Evolutionary conservation across 2,797 vertebrate species (phyloP), one percentile per base, ranked within the genome.

Genomic region (Sebastolobus alascanus): DNA sequence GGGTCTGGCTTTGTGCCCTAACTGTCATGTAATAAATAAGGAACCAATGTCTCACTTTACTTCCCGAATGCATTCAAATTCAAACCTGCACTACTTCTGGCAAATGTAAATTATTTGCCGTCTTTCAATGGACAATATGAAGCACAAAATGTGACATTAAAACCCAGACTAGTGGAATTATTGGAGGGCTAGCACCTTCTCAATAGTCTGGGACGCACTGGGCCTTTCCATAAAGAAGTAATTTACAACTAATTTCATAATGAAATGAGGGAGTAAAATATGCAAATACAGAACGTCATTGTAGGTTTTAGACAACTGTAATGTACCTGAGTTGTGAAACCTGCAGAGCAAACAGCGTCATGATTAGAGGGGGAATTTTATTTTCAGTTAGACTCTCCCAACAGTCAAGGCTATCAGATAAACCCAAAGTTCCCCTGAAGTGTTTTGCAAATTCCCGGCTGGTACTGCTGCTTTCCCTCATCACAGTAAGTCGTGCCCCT

Each of bases 21-120:
- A 91, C 91, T 75, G 91, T 69, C 87, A 68, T 80, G 56, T 40
- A 70, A 79, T 77, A 84, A 93, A 91, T 75, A 84, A 87, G 80
- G 90, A 92, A 92, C 77, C 55, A 67, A 4, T 4, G 60, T 75
- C 50, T 83, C 68, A 11, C 25, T 72, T 80, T 63, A 90, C 88
- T 92, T 92, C 92, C 85, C 33, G 66, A 68, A 77, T 1, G 6
- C 55, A 70, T 71, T 83, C 82, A 80, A 75, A 77, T 70, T 25
- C 38, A 73, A 29, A 63, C 35, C 27, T 1, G 16, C 9, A 3
- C 55, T 50, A 46, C 38, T 64, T 18, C 31, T 54, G 40, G 78
- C 40, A 78, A 67, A 35, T 14, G 5, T 55, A 12, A 7, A 22
- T 50, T 60, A 55, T 50, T 76, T n/a, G 20, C 18, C 0, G 10